Evolutionary conservation across 2,888 invertebrate genomes (phyloP).

Genomic region (Xylophagus ater): DNA sequence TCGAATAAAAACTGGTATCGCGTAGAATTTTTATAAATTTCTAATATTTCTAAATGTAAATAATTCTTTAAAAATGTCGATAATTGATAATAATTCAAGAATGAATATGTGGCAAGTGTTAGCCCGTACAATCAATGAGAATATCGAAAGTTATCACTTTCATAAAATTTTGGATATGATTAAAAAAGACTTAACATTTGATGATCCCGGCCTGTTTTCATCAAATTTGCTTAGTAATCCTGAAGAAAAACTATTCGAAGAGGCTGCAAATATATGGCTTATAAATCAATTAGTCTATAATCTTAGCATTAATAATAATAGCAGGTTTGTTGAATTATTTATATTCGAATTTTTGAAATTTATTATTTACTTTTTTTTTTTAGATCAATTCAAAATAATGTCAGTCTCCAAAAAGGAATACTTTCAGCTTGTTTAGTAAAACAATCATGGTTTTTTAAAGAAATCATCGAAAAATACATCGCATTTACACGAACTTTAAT

Average conservation of each 20-base stretch:
- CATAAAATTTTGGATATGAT: slow-evolving; percentile 11
- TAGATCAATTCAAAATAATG: slow-evolving; percentile 27
- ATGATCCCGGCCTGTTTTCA: slow-evolving; percentile 16
- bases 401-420: slow-evolving; percentile 29
- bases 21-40: no score
- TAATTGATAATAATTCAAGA: not conserved
- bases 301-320: not conserved
- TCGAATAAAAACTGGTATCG: no score
- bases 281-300: slow-evolving; percentile 10
- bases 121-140: slow-evolving; percentile 4
- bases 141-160: slow-evolving; percentile 5
- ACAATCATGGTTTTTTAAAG: slow-evolving; percentile 27
- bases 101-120: slow-evolving; percentile 12
- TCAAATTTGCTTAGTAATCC: not conserved
- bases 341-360: no score
- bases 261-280: slow-evolving; percentile 12
- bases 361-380: no score
- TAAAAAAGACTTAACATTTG: slow-evolving; percentile 13
- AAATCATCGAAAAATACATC: slow-evolving; percentile 23
- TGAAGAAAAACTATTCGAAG: slow-evolving; percentile 8
- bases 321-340: no score
- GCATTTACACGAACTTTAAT: slow-evolving; percentile 13
- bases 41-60: no score
- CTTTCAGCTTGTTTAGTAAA: slow-evolving; percentile 29
- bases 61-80: slow-evolving; percentile 4